phyloP scores from a whole-genome alignment of 2,797 vertebrate genomes.

The Gila robusta region DNA sequence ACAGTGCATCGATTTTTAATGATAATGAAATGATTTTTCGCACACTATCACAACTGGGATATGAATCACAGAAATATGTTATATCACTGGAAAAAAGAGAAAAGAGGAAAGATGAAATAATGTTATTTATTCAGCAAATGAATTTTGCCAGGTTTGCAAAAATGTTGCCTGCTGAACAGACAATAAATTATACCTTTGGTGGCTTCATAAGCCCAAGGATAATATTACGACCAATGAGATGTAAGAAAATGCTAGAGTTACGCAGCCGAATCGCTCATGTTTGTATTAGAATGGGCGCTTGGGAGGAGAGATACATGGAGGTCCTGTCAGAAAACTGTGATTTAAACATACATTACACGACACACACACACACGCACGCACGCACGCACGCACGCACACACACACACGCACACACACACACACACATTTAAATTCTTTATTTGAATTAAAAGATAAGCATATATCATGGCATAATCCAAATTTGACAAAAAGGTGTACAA shows the following conservation, averaged over 20 bases:
- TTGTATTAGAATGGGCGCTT: constrained; percentile 67
- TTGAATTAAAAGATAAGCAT: too few species aligned
- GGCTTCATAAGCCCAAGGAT: constrained; percentile 75
- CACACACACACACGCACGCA: constrained; percentile 30
- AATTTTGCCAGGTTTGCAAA: constrained; percentile 79
- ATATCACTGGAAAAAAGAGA: constrained; percentile 58
- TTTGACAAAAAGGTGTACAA: too few species aligned
- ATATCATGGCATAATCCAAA: too few species aligned
- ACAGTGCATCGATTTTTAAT: constrained; percentile 45
- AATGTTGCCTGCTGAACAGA: constrained; percentile 81
- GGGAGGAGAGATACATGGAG: constrained; percentile 63
- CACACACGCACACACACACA: constrained; percentile 20
- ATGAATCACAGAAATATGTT: constrained; percentile 67
- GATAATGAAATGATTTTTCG: constrained; percentile 54
- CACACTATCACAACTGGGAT: constrained; percentile 42
- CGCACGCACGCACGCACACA: constrained; percentile 53
- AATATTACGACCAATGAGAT: constrained; percentile 71
- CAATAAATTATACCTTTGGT: constrained; percentile 80
- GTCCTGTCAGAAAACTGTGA: constrained; percentile 66
- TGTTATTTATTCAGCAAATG: constrained; percentile 81
- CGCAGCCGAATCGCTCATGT: constrained; percentile 65
- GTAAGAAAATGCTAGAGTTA: constrained; percentile 71
- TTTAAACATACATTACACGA: constrained; percentile 41
- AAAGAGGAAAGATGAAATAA: constrained; percentile 69
- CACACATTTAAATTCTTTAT: too few species aligned